These are phyloP conservation scores for Gnatocerus cornutus DNA, from an alignment of 2,888 invertebrate species.

Conservation along the genomic window DNA sequence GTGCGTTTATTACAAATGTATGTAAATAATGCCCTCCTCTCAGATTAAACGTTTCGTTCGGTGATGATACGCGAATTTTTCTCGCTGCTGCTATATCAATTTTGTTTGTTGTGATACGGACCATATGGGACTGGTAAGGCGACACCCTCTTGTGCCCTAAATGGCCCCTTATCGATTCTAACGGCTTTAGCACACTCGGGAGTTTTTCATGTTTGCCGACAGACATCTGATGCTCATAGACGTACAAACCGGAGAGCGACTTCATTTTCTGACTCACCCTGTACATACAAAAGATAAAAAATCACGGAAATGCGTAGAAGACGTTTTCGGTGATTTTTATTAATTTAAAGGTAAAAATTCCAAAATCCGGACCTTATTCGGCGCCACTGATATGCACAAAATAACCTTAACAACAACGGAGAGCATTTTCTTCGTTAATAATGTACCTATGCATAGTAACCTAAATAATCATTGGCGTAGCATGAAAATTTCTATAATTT, in stretches of 20 bases:
- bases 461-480: too few species aligned
- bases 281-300: too few species aligned
- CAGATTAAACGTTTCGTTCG: conserved; percentile 30
- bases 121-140: conserved; percentile 33
- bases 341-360: too few species aligned
- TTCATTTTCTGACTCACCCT: too few species aligned
- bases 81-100: conserved; percentile 2
- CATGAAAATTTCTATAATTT: too few species aligned
- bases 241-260: not conserved
- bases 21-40: conserved; percentile 43
- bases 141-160: conserved; percentile 34
- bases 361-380: too few species aligned
- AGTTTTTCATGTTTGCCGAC: conserved; percentile 39
- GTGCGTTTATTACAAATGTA: conserved; percentile 49
- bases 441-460: too few species aligned
- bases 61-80: not conserved
- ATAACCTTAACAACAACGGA: too few species aligned
- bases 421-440: too few species aligned
- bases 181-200: conserved; percentile 42
- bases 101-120: conserved; percentile 40
- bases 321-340: too few species aligned
- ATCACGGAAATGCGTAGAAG: too few species aligned
- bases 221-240: conserved; percentile 15
- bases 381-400: too few species aligned
- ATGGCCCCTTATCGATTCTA: conserved; percentile 41